phyloP scores from a whole-genome alignment of 2,888 invertebrate genomes.

The Prosopocoilus inquinatus region DNA sequence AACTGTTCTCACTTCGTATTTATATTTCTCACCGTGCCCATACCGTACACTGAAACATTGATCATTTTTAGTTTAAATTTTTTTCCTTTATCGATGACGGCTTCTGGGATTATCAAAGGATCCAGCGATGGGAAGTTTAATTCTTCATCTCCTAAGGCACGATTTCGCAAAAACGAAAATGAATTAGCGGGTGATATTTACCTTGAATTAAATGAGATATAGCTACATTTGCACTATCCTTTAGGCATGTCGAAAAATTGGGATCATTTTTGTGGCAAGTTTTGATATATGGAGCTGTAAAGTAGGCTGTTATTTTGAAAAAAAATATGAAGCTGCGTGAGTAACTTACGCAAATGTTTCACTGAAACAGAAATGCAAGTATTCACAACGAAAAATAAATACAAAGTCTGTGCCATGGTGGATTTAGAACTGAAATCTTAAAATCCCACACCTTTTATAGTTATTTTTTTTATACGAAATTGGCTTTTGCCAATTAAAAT shows the following conservation, averaged over 20 bases:
- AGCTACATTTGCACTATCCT: conserved; percentile 26
- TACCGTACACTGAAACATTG: conserved; percentile 27
- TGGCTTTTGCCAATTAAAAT: too few species aligned
- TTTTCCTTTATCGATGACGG: conserved; percentile 24
- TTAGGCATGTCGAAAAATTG: conserved; percentile 31
- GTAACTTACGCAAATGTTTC: too few species aligned
- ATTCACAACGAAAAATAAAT: too few species aligned
- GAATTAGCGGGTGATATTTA: not conserved
- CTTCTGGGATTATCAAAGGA: conserved; percentile 30
- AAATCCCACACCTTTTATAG: too few species aligned
- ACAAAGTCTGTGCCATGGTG: too few species aligned
- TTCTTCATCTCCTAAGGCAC: conserved; percentile 30
- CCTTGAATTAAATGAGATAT: conserved; percentile 25
- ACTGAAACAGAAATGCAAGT: too few species aligned
- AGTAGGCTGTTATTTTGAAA: too few species aligned
- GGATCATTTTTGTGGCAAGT: conserved; percentile 29
- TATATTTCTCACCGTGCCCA: conserved; percentile 25
- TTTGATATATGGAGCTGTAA: conserved; percentile 23
- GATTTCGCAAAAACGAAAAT: too few species aligned
- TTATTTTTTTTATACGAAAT: too few species aligned
- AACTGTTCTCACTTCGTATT: conserved; percentile 25
- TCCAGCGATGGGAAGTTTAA: conserved; percentile 32
- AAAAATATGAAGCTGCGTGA: too few species aligned
- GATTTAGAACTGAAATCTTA: too few species aligned
- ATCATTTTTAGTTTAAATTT: conserved; percentile 27